Conservation (phyloP, 2,113 vertebrate species). For the Ovibos moschatus region DNA sequence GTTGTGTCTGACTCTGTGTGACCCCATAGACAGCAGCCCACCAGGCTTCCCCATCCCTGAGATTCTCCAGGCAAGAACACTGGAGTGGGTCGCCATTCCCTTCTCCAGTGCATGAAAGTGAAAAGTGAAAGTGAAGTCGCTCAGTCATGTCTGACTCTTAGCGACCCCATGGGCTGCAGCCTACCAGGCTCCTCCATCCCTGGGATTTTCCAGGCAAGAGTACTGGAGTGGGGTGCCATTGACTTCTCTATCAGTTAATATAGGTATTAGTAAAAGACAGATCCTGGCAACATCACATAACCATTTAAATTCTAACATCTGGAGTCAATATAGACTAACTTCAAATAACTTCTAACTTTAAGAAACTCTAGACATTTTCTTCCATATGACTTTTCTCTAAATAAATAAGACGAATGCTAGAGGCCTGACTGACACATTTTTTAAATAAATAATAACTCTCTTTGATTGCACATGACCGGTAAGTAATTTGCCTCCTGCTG, state of each 20-base stretch:
- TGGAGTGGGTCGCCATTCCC: too few species aligned
- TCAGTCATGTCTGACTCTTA: too few species aligned
- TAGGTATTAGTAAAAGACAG: neutral
- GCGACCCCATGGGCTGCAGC: too few species aligned
- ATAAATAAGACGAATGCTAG: neutral
- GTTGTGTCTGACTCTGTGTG: fast-evolving
- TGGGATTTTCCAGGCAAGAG: too few species aligned
- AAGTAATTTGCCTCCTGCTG: neutral
- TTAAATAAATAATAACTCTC: neutral
- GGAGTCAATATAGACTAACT: neutral
- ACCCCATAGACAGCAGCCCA: too few species aligned
- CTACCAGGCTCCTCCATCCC: too few species aligned
- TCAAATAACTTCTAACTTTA: neutral
- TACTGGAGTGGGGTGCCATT: too few species aligned
- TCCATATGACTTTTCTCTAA: neutral
- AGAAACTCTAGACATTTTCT: neutral
- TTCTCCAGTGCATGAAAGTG: too few species aligned
- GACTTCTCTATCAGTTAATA: neutral
- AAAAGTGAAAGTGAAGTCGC: too few species aligned
- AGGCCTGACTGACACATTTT: neutral
- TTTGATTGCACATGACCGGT: neutral
- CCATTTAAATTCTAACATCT: neutral
- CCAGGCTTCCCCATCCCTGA: too few species aligned
- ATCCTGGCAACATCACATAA: neutral
- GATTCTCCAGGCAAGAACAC: too few species aligned